These are phyloP conservation scores for Mylabris sibirica DNA, from an alignment of 2,888 invertebrate species.

Conservation along the genomic window DNA sequence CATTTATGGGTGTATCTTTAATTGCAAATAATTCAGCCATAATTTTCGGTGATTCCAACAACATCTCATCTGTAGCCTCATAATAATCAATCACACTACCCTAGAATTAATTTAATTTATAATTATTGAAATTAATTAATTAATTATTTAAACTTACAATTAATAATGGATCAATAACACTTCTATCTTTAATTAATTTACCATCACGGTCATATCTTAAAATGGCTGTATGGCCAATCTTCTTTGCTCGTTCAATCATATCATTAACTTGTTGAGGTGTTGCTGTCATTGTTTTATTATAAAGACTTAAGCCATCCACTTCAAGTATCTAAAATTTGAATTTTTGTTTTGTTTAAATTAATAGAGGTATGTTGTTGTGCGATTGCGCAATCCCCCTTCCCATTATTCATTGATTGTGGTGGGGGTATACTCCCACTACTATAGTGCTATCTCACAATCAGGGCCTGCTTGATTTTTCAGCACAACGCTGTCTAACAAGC, in stretches of 20 bases:
- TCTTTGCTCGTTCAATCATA: conserved; percentile 4
- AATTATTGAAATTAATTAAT: not conserved
- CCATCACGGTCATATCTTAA: conserved; percentile 19
- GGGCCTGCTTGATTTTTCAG: no score
- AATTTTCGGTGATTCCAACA: conserved; percentile 14
- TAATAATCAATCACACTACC: conserved; percentile 13
- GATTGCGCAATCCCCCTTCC: no score
- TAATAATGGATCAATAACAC: conserved; percentile 13
- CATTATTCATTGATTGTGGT: not conserved
- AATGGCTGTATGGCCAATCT: conserved; percentile 14
- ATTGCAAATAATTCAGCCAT: conserved; percentile 12
- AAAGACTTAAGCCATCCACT: conserved; percentile 16
- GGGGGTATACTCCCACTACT: no score
- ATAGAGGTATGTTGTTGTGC: no score
- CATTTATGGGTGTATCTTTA: not conserved
- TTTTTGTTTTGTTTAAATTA: no score
- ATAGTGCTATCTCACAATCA: no score
- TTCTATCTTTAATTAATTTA: conserved; percentile 13
- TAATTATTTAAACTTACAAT: not conserved
- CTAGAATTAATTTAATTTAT: not conserved
- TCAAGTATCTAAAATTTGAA: conserved; percentile 16
- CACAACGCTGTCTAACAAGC: no score
- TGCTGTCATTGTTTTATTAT: conserved; percentile 21
- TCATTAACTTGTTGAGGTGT: conserved; percentile 8
- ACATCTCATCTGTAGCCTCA: conserved; percentile 17